Evolutionary conservation across 2,888 invertebrate species (phyloP), one percentile per base, ranked within the genome.

Genomic region (Himalopsyche japonica): DNA sequence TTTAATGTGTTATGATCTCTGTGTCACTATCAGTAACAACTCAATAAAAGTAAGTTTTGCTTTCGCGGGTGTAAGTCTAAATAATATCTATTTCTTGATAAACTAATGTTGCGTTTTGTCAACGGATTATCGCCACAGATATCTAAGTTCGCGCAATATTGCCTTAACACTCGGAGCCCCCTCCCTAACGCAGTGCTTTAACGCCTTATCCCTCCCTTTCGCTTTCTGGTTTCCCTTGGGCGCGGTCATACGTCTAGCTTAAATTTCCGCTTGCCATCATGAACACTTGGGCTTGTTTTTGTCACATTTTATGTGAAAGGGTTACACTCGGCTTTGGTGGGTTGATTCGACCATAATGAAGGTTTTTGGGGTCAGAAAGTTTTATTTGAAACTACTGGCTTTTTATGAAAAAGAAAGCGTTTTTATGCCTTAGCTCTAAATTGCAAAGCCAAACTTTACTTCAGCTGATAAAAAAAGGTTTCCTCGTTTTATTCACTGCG

Each of bases 301-400:
- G 83, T 85, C 81, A 79, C 85, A 83, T 80, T 84, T 84, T 80
- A 81, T 79, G 83, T 79, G 70, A 64, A 83, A 85, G 83, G 82
- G 81, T 85, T 79, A 64, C 81, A 48, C 76, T 57, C 80, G 77
- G 80, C 81, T 79, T 82, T 57, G 30, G 82, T 82, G 84, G 82
- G 84, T 86, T 86, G 84, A 86, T 84, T 84, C 84, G 86, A 84
- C 84, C 86, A 86, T 86, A 86, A 86, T 86, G 86, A 86, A 86
- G 84, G 86, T 43, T 86, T 57, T 84, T 47, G 84, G 80, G 84
- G 84, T 86, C 86, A 78, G 84, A 84, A 80, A 84, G 80, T 82
- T 82, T 82, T 80, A 79, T 86, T 84, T 78, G 85, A 81, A 83
- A 81, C 78, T 79, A 80, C 80, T 79, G 76, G 84, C 81, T 84